These are phyloP conservation scores for Elysia chlorotica DNA, from an alignment of 1,140 invertebrate genomes.

Conservation along the genomic window DNA sequence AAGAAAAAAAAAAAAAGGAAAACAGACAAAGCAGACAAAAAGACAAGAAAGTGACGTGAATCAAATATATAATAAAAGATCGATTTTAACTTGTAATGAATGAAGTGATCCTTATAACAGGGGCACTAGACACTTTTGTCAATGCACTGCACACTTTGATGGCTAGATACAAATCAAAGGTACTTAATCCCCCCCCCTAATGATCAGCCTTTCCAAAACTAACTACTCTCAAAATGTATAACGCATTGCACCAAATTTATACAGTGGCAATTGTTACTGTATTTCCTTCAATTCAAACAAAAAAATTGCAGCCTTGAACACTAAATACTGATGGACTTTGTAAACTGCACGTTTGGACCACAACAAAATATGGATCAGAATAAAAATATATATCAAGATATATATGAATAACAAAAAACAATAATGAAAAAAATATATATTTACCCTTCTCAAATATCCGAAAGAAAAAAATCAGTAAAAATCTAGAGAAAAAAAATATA, in stretches of 20 bases:
- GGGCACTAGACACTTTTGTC: too few relatives aligned
- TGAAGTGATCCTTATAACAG: too few relatives aligned
- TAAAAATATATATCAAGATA: not conserved
- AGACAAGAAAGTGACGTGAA: too few relatives aligned
- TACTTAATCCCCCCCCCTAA: too few relatives aligned
- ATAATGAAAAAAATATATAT: constrained; percentile 3
- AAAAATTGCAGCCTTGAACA: not conserved
- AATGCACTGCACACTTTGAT: too few relatives aligned
- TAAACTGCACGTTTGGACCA: not conserved
- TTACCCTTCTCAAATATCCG: constrained; percentile 22
- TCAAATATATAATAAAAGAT: too few relatives aligned
- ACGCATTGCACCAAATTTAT: not conserved
- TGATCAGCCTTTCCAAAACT: too few relatives aligned
- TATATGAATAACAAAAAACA: not conserved
- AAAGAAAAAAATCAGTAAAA: constrained; percentile 20
- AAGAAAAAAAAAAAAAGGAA: too few relatives aligned
- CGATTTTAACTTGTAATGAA: too few relatives aligned
- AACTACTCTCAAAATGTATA: too few relatives aligned
- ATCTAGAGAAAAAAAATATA: constrained; percentile 20
- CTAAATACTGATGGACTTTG: not conserved
- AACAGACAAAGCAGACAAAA: too few relatives aligned
- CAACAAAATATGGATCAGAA: not conserved
- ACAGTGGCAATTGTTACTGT: not conserved
- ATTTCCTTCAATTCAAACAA: not conserved
- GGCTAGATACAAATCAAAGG: not conserved